Evolutionary conservation across 2,888 invertebrate species (phyloP), one percentile per base, ranked within the genome.

Genomic region (Drosophila monieri): DNA sequence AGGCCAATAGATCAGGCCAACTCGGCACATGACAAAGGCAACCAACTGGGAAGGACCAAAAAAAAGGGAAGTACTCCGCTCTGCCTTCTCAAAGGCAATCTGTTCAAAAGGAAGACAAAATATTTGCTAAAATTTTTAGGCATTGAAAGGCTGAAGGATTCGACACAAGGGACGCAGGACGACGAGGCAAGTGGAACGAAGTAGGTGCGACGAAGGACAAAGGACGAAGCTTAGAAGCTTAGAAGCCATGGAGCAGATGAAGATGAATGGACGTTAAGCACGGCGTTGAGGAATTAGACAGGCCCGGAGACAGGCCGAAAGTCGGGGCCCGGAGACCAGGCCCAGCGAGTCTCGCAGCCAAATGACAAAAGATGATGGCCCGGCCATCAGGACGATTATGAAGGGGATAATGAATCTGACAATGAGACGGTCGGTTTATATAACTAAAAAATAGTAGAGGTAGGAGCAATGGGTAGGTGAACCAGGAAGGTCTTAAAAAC

Each of bases 241-340:
- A 66, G 66, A 81, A 85, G 83, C 77, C 79, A 67, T 64, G 61
- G 61, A 27, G 64, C 41, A 80, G 77, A 85, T 80, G 71, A 83
- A 86, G 76, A 86, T 84, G 73, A 86, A 74, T 74, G 74, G 71
- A 66, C 72, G 71, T 66, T 71, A 74, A 71, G 78, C 76, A 76
- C 86, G 66, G 74, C 88, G 68, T 70, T 67, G 71, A 80, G 73
- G 73, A 88, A 88, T 88, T 84, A 86, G 80, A 60, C 60, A 61
- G 61, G 60, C 60, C 37, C 10, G 46, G 27, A 61, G 37, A 32
- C 39, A 39, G 39, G 15, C 8, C 15, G 2, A 39, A 15, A 39
- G 15, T 9, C 39, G 9, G 18, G 39, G 27, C 27, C 8, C 8
- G 8, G 2, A 2, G 27, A 27, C 9, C 27, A 8, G 27, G 27